Percentiles rank a stretch among this genome's conserved stretches.
Conservation (phyloP, 2,113 vertebrate species). For the Chamaetylas fuelleborni region DNA sequence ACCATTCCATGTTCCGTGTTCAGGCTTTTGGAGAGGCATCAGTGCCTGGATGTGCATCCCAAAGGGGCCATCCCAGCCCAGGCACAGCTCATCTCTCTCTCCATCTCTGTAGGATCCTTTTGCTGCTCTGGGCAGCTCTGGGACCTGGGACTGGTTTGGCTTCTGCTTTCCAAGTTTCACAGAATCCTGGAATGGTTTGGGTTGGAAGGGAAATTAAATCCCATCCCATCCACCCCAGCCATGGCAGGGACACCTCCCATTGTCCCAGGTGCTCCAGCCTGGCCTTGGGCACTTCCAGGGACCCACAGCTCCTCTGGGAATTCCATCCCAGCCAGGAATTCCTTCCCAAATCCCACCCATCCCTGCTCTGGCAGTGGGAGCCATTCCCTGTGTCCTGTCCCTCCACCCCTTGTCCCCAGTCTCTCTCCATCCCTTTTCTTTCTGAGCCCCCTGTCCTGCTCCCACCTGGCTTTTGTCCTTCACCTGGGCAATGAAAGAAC, state of each 20-base stretch:
- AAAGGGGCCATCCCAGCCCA: rapidly evolving
- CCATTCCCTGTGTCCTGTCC: not conserved
- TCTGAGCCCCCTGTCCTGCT: not conserved
- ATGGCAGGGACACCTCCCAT: not conserved
- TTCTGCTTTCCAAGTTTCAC: not conserved
- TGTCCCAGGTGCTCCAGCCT: not conserved
- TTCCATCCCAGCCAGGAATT: not conserved
- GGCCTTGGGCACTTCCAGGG: too few relatives aligned
- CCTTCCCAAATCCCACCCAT: rapidly evolving
- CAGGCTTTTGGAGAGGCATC: not conserved
- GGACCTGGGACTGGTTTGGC: not conserved
- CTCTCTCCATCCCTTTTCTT: not conserved
- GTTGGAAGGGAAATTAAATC: not conserved
- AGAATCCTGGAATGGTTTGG: not conserved
- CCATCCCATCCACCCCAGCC: not conserved
- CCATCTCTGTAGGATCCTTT: not conserved
- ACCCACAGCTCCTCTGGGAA: not conserved
- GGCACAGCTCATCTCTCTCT: rapidly evolving
- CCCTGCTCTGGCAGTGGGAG: not conserved
- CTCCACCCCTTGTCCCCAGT: not conserved
- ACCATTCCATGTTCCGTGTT: rapidly evolving
- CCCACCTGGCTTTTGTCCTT: not conserved
- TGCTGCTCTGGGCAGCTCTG: not conserved
- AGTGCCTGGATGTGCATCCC: not conserved
- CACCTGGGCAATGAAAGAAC: not conserved